Conservation (phyloP, 2,888 invertebrate genomes). For the Netelia virgata region DNA sequence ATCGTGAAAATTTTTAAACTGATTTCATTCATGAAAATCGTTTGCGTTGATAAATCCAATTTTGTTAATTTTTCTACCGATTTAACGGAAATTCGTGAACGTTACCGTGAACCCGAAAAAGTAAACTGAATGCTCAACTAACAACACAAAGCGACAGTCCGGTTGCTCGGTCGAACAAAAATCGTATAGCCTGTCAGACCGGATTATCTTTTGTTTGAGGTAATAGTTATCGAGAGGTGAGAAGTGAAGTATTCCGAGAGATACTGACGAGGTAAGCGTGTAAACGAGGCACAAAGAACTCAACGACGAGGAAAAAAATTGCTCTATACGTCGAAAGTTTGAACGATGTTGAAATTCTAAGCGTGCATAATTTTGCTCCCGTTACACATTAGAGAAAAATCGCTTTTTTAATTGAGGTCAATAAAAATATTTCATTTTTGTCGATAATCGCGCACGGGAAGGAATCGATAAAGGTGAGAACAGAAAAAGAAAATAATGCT, state of each 20-base stretch:
- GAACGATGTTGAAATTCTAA: neutral
- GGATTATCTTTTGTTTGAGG: conserved; percentile 24
- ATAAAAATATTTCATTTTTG: too few relatives aligned
- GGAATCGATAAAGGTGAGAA: neutral
- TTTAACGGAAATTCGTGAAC: neutral
- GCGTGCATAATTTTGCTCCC: neutral
- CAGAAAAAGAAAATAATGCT: neutral
- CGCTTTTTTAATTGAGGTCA: too few relatives aligned
- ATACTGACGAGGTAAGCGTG: neutral
- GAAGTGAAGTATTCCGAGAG: conserved; percentile 11
- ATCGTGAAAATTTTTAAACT: neutral
- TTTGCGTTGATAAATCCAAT: neutral
- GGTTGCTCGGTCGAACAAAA: neutral
- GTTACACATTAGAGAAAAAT: too few relatives aligned
- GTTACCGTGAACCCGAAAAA: conserved; percentile 33
- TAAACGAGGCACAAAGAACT: neutral
- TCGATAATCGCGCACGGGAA: too few relatives aligned
- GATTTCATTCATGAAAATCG: neutral
- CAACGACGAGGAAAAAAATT: neutral
- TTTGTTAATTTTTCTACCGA: neutral
- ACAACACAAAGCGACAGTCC: neutral
- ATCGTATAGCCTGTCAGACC: neutral
- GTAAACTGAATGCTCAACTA: conserved; percentile 32
- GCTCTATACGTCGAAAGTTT: neutral
- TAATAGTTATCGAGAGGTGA: conserved; percentile 24